phyloP scores from a whole-genome alignment of 2,113 vertebrate genomes.

The Orthonyx spaldingii region DNA sequence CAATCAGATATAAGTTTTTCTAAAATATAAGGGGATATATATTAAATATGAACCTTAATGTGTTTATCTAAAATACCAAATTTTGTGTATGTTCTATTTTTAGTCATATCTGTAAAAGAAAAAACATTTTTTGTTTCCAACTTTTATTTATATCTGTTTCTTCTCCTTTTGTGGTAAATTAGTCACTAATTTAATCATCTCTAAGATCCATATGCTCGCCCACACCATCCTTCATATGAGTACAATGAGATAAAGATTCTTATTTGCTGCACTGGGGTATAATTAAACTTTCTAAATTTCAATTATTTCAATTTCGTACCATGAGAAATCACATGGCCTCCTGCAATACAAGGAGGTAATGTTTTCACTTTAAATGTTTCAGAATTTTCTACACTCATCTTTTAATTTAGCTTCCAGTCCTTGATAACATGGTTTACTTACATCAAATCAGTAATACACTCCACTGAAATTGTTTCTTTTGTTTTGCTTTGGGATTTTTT shows the following conservation, averaged over 20 bases:
- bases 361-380: neutral
- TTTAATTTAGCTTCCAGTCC: neutral
- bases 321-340: neutral
- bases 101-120: neutral
- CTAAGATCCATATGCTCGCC: constrained; percentile 12
- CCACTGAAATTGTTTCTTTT: neutral
- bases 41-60: neutral
- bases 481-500: neutral
- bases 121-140: neutral
- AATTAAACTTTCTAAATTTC: constrained; percentile 31
- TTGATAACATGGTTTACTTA: neutral
- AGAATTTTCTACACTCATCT: neutral
- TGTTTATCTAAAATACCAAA: neutral
- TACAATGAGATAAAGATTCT: constrained; percentile 31
- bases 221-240: neutral
- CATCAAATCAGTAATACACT: neutral
- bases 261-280: constrained; percentile 3
- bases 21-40: neutral
- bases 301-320: neutral
- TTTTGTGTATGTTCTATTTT: neutral
- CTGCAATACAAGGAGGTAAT: neutral
- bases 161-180: constrained; percentile 24
- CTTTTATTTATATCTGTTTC: constrained; percentile 1
- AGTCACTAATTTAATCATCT: constrained; percentile 45
- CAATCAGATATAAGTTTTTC: neutral